These are phyloP conservation scores for Dromiciops gliroides DNA, from an alignment of 2,113 vertebrate genomes.

Conservation along the genomic window DNA sequence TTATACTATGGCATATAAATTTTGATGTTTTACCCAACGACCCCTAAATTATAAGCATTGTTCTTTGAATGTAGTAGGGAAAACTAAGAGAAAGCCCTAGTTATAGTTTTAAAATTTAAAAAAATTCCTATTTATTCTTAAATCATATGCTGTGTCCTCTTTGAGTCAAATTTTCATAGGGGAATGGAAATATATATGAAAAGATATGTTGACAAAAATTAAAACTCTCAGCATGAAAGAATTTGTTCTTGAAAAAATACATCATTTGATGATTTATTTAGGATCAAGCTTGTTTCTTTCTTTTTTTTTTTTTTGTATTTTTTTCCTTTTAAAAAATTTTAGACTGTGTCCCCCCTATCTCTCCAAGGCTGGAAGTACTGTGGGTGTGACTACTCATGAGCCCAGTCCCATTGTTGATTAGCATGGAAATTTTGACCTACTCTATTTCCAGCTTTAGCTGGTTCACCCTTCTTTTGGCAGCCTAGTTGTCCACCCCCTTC, in stretches of 20 bases:
- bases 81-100: background rate
- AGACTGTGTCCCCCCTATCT: background rate
- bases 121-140: background rate
- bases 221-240: background rate
- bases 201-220: background rate
- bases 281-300: background rate
- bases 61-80: background rate
- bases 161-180: background rate
- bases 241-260: background rate
- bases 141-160: background rate
- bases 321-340: background rate
- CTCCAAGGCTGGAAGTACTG: background rate
- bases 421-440: background rate
- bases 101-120: conserved; percentile 36
- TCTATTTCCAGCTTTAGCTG: background rate
- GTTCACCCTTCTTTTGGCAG: background rate
- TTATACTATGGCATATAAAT: background rate
- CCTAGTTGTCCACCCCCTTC: background rate
- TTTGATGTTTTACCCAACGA: background rate
- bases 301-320: background rate
- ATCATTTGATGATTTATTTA: background rate
- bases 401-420: background rate
- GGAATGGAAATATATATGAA: background rate
- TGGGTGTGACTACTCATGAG: background rate
- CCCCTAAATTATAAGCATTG: background rate